Evolutionary conservation across 2,797 vertebrate species (phyloP), one percentile per base, ranked within the genome.

Genomic region (Tympanoctomys barrerae): DNA sequence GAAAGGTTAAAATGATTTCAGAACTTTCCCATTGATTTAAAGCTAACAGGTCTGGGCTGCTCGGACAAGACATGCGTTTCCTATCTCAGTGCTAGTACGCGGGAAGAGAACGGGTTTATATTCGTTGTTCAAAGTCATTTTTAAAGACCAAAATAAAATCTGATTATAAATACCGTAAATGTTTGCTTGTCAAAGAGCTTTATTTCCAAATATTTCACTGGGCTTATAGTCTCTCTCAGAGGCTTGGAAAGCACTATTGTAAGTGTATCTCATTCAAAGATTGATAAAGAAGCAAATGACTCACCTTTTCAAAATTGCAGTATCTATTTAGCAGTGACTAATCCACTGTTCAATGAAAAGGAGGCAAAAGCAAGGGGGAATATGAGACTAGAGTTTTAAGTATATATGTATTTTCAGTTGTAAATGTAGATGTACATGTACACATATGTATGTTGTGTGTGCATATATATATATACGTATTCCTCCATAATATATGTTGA

Each of bases 1-100:
- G 73, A 87, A 97, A 92, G 73, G 95, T 83, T 93, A 96, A 98
- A 96, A 91, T 75, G 33, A 96, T 89, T 96, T 91, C 22, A 86
- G 39, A 87, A 86, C 90, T 93, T 97, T 93, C 28, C 28, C 64
- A 88, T 79, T 88, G 91, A 89, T 57, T 96, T 95, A 91, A 86
- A 68, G 26, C 31, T 71, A 95, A 85, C 57, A 91, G n/a, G 33
- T 90, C 83, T 62, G 49, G 18, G 66, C 66, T 59, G 2, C 33
- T 75, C 54, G 91, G 84, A 94, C 66, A 95, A 95, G 97, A 96
- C 7, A 5, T 95, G 91, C n/a, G 57, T 91, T 95, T 94, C 39
- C 78, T 94, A 78, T 11, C 42, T 83, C 87, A 36, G 26, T 79
- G 75, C 54, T 90, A 68, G 95, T 94, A 92, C 52, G 77, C 54